These are phyloP conservation scores for Phalanger gymnotis DNA, from an alignment of 2,797 vertebrate species.

Conservation along the genomic window DNA sequence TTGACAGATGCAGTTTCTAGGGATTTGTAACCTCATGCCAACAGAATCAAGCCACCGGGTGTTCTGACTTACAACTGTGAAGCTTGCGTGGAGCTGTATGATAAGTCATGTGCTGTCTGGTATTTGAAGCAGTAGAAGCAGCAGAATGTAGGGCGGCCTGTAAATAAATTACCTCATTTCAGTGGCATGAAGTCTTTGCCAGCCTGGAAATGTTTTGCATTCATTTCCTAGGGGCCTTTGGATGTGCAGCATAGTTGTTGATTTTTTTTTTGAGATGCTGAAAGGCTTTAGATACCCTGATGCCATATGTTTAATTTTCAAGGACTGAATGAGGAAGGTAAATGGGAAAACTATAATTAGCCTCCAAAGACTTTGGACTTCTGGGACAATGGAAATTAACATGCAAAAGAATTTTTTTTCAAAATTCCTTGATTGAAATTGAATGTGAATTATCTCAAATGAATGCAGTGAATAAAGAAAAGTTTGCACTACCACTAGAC, in stretches of 20 bases:
- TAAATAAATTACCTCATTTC: slow-evolving; percentile 76
- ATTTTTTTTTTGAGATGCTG: slow-evolving; percentile 51
- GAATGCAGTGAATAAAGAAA: slow-evolving; percentile 64
- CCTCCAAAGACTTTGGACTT: slow-evolving; percentile 63
- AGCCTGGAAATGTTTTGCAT: slow-evolving; percentile 69
- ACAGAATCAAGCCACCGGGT: slow-evolving; percentile 19
- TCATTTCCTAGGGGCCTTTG: slow-evolving; percentile 75
- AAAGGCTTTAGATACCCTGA: slow-evolving; percentile 68
- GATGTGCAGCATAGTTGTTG: slow-evolving; percentile 63
- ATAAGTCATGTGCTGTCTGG: slow-evolving; percentile 40
- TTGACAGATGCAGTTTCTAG: background rate
- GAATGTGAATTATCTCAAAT: slow-evolving; percentile 48
- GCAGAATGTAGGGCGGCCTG: slow-evolving; percentile 64
- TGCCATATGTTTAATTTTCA: slow-evolving; percentile 70
- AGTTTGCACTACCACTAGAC: background rate
- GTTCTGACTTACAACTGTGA: background rate
- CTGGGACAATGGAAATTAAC: slow-evolving; percentile 61
- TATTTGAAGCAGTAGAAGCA: slow-evolving; percentile 35
- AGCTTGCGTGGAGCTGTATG: background rate
- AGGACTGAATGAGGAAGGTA: slow-evolving; percentile 44
- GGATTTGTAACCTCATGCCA: background rate
- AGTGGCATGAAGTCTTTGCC: slow-evolving; percentile 60
- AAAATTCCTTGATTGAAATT: slow-evolving; percentile 56
- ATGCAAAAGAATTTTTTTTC: slow-evolving; percentile 42
- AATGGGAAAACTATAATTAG: slow-evolving; percentile 73